Percentiles rank a stretch among this genome's conserved stretches.
Evolutionary conservation across 2,797 vertebrate genomes (phyloP).

Genomic region (Cyclura pinguis): DNA sequence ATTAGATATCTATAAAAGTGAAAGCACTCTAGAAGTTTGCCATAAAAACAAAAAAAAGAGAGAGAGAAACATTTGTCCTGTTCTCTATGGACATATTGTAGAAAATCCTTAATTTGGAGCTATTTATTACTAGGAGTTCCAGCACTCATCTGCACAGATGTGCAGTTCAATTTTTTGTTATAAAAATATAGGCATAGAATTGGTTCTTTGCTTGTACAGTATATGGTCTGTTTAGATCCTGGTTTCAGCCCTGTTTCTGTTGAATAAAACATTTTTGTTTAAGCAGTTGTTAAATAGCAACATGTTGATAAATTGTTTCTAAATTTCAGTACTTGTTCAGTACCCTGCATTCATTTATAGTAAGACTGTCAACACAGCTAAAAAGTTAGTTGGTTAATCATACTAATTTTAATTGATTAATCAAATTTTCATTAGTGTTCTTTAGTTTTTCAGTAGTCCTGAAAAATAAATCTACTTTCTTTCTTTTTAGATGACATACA

Average conservation of each 20-base stretch:
- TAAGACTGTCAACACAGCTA: slow-evolving; percentile 15
- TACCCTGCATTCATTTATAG: slow-evolving; percentile 57
- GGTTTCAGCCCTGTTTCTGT: slow-evolving; percentile 63
- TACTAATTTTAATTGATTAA: slow-evolving; percentile 22
- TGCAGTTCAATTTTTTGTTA: slow-evolving; percentile 66
- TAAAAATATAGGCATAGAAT: slow-evolving; percentile 67
- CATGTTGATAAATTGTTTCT: slow-evolving; percentile 59
- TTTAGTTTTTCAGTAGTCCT: slow-evolving; percentile 9
- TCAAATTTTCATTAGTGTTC: slow-evolving; percentile 10
- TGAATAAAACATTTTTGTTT: slow-evolving; percentile 72
- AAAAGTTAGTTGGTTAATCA: slow-evolving; percentile 23
- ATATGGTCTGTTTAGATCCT: slow-evolving; percentile 65
- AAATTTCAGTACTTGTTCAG: slow-evolving; percentile 65
- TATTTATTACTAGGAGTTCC: slow-evolving; percentile 85
- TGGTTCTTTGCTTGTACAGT: slow-evolving; percentile 70
- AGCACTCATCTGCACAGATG: slow-evolving; percentile 69
- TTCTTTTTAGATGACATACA: background rate
- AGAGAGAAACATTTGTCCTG: slow-evolving; percentile 64
- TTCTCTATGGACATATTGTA: slow-evolving; percentile 79
- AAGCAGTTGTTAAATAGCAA: slow-evolving; percentile 61
- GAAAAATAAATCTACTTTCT: slow-evolving; percentile 6
- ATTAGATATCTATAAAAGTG: slow-evolving; percentile 68
- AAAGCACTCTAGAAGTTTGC: slow-evolving; percentile 75
- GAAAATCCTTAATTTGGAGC: slow-evolving; percentile 80
- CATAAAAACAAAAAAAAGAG: slow-evolving; percentile 33